Evolutionary conservation across 1,140 invertebrate genomes (phyloP).

Genomic region (Macrostomum lignano): DNA sequence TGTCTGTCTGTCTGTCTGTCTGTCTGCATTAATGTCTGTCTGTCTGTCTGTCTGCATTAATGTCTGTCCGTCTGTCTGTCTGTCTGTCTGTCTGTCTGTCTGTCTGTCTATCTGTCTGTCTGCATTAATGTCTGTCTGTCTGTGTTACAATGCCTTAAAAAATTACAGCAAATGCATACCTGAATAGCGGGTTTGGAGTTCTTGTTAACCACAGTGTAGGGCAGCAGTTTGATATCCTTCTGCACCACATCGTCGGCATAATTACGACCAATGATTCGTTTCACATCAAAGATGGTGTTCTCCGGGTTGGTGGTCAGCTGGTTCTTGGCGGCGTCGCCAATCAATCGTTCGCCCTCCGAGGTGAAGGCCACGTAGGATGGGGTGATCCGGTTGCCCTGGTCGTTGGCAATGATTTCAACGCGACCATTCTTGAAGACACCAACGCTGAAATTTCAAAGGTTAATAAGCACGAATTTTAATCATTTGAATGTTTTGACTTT

Average conservation of each 20-base stretch:
- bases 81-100: no score
- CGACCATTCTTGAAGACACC: conserved; percentile 88
- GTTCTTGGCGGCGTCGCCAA: conserved; percentile 88
- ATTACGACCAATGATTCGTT: conserved; percentile 73
- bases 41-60: no score
- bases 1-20: no score
- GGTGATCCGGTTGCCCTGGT: conserved; percentile 88
- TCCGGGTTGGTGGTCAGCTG: conserved; percentile 86
- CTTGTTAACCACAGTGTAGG: conserved; percentile 51
- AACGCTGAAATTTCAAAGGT: conserved; percentile 39
- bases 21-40: no score
- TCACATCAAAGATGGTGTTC: conserved; percentile 83
- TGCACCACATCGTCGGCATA: conserved; percentile 65
- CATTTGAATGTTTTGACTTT: no score
- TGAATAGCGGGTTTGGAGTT: conserved; percentile 52
- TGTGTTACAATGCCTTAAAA: no score
- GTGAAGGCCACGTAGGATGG: conserved; percentile 91
- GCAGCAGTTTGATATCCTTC: conserved; percentile 73
- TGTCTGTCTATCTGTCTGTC: no score
- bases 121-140: no score
- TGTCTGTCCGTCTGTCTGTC: no score
- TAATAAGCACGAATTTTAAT: conserved; percentile 4
- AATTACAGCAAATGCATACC: no score
- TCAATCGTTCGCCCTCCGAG: conserved; percentile 66
- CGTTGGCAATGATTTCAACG: conserved; percentile 90